phyloP scores from a whole-genome alignment of 2,797 vertebrate genomes.

The Buceros bicornis region DNA sequence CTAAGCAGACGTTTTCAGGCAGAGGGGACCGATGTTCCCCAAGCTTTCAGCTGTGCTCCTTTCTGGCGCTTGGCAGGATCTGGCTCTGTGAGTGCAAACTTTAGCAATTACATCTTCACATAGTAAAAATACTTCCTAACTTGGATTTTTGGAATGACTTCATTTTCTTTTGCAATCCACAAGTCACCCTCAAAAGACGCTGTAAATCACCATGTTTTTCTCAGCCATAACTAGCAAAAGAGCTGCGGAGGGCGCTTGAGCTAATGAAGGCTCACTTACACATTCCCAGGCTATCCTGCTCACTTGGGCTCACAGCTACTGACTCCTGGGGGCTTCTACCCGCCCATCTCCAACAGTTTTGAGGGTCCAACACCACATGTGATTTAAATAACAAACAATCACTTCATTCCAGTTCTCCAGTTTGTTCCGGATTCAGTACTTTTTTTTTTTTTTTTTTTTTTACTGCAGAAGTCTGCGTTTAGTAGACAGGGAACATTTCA shows the following conservation, averaged over 20 bases:
- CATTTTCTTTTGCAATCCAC: slow-evolving; percentile 18
- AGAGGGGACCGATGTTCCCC: background rate
- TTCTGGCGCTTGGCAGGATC: background rate
- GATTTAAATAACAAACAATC: background rate
- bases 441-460: background rate
- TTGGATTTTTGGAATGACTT: slow-evolving; percentile 15
- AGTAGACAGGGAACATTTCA: background rate
- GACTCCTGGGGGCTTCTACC: background rate
- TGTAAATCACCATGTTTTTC: background rate
- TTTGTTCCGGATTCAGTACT: background rate
- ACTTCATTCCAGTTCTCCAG: background rate
- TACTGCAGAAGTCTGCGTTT: background rate
- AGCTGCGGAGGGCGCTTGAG: background rate
- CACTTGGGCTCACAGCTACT: background rate
- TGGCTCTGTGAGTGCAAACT: background rate
- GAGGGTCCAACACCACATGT: background rate
- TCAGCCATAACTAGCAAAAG: background rate
- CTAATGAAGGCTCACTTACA: background rate
- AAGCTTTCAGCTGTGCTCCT: background rate
- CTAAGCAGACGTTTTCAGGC: background rate
- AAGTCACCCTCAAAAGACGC: background rate
- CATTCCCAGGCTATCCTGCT: background rate
- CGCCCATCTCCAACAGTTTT: background rate
- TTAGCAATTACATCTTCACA: slow-evolving; percentile 26
- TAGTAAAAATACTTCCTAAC: slow-evolving; percentile 38